Evolutionary conservation across 2,113 vertebrate species (phyloP).

Genomic region (Rattus rattus): DNA sequence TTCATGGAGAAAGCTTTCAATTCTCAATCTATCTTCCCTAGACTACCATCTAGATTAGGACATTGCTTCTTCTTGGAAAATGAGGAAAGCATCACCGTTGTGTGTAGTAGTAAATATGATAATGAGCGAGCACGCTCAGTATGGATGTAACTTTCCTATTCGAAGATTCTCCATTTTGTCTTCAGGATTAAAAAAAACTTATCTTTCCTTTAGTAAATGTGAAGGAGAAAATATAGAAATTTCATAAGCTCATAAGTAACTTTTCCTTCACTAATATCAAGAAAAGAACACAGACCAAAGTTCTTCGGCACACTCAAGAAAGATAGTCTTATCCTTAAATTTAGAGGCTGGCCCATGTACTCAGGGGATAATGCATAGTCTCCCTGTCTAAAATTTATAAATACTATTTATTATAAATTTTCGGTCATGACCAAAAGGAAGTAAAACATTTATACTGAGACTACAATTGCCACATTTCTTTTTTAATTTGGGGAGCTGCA

Average conservation of each 20-base stretch:
- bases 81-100: background rate
- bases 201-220: background rate
- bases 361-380: background rate
- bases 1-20: background rate
- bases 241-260: background rate
- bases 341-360: background rate
- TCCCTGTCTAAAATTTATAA: background rate
- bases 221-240: background rate
- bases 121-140: background rate
- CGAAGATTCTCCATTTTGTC: background rate
- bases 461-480: slow-evolving; percentile 16
- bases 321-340: background rate
- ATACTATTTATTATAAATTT: background rate
- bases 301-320: background rate
- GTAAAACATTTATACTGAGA: background rate
- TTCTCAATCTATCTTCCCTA: background rate
- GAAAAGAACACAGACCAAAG: background rate
- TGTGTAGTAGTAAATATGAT: background rate
- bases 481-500: background rate
- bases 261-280: background rate
- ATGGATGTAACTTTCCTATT: background rate
- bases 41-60: background rate
- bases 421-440: background rate
- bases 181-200: background rate
- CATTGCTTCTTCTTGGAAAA: background rate